These are phyloP conservation scores for Chaetura pelagica DNA, from an alignment of 2,113 vertebrate genomes.

Conservation along the genomic window DNA sequence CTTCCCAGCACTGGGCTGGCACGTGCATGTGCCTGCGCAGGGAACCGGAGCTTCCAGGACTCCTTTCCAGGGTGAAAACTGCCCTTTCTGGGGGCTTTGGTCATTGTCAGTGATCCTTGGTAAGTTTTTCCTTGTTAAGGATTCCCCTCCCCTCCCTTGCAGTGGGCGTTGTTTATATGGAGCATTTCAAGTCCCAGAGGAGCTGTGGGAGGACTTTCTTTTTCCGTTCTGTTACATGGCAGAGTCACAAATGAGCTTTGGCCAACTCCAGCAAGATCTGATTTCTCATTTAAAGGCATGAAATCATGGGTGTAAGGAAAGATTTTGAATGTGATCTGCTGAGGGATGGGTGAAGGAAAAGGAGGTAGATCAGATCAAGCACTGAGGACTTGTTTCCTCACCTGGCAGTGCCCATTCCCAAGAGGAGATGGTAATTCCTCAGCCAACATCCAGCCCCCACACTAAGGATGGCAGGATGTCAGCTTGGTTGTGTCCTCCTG, in stretches of 20 bases:
- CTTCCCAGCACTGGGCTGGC: not conserved
- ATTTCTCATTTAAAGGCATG: conserved; percentile 57
- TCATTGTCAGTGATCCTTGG: conserved; percentile 42
- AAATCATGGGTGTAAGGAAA: not conserved
- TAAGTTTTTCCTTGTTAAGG: conserved; percentile 64
- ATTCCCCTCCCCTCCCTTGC: conserved; percentile 70
- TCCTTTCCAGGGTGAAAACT: not conserved
- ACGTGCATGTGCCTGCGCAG: too few species aligned
- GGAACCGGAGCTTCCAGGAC: not conserved
- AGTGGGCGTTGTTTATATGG: conserved; percentile 72
- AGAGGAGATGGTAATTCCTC: not conserved
- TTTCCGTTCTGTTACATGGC: conserved; percentile 66
- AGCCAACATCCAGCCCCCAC: not conserved
- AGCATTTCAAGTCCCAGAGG: conserved; percentile 71
- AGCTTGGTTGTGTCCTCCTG: not conserved
- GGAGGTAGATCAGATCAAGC: not conserved
- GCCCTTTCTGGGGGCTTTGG: conserved; percentile 1
- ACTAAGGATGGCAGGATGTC: not conserved
- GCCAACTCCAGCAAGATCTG: conserved; percentile 51
- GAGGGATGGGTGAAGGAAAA: not conserved
- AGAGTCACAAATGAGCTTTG: conserved; percentile 65
- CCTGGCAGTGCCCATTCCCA: not conserved
- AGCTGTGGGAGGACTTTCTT: conserved; percentile 72
- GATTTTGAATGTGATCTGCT: not conserved
- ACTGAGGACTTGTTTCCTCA: not conserved